Percentiles rank a stretch among this genome's conserved stretches.
phyloP scores from a whole-genome alignment of 2,113 vertebrate genomes.

The Bambusicola thoracicus region DNA sequence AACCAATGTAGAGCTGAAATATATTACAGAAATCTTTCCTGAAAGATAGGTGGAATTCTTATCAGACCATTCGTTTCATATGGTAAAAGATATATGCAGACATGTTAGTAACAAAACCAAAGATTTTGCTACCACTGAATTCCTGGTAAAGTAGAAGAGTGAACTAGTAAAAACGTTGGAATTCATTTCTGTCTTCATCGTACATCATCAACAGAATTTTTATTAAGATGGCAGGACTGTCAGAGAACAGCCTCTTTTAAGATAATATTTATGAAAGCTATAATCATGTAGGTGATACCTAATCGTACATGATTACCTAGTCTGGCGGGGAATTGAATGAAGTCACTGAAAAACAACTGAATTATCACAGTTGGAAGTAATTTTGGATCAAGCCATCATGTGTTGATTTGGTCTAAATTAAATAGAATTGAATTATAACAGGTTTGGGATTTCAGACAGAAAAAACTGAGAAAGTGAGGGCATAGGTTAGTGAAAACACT shows the following conservation, averaged over 20 bases:
- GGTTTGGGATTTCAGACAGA: conserved; percentile 8
- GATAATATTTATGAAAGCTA: not conserved
- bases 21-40: not conserved
- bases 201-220: not conserved
- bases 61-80: not conserved
- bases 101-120: not conserved
- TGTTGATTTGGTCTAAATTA: not conserved
- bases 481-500: not conserved
- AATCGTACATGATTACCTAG: not conserved
- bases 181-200: not conserved
- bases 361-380: not conserved
- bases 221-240: not conserved
- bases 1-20: not conserved
- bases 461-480: not conserved
- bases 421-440: not conserved
- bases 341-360: not conserved
- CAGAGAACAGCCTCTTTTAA: not conserved
- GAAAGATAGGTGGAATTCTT: not conserved
- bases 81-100: not conserved
- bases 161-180: not conserved
- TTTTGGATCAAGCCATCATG: not conserved
- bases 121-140: not conserved
- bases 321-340: conserved; percentile 6
- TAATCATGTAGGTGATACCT: not conserved
- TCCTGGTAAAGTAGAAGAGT: not conserved